Evolutionary conservation across 92 coral and sea anemone species (phyloP).

Genomic region (Porites divaricata): DNA sequence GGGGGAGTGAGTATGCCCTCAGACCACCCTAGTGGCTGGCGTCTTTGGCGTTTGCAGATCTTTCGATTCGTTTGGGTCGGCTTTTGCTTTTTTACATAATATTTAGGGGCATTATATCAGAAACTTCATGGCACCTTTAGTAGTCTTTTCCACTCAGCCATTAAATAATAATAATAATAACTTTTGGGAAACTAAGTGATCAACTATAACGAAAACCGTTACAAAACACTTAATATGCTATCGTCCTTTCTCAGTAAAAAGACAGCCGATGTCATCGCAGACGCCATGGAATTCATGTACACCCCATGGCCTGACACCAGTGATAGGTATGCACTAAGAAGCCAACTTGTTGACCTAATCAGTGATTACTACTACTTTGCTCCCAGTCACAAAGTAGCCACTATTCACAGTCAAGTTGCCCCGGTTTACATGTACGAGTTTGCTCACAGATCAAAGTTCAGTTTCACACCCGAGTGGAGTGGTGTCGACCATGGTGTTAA

Average conservation of each 20-base stretch:
- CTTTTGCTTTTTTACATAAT: no score
- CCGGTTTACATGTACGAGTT: slow-evolving; percentile 44
- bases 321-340: slow-evolving; percentile 15
- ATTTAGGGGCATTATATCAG: no score
- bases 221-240: not conserved
- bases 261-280: slow-evolving; percentile 14
- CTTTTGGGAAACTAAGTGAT: no score
- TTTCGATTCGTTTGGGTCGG: no score
- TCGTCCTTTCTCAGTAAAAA: not conserved
- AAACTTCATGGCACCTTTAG: no score
- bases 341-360: not conserved
- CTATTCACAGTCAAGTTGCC: slow-evolving; percentile 24
- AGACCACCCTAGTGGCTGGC: no score
- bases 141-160: no score
- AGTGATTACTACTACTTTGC: slow-evolving; percentile 46
- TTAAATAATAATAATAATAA: no score
- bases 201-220: not conserved
- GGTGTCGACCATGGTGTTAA: not conserved
- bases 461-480: slow-evolving; percentile 6
- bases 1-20: no score
- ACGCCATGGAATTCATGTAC: slow-evolving; percentile 42
- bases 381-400: slow-evolving; percentile 32
- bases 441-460: slow-evolving; percentile 13
- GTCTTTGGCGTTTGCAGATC: no score
- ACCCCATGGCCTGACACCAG: slow-evolving; percentile 24